Evolutionary conservation across 2,113 vertebrate genomes (phyloP), one percentile per base, ranked within the genome.

Genomic region (Eulemur macaco): DNA sequence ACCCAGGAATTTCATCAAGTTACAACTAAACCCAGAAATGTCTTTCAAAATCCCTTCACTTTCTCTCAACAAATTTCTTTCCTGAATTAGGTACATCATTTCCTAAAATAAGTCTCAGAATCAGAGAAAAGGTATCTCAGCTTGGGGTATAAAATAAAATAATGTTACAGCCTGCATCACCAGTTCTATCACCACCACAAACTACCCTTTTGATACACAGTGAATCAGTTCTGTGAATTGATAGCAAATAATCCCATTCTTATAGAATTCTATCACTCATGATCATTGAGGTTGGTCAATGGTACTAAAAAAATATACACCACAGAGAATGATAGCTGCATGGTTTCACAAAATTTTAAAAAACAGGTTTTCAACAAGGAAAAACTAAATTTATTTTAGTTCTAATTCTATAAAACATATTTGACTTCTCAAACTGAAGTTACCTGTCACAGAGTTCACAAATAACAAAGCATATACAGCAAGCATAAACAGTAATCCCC

Each of bases 11-110:
- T 92, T 71, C n/a, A 86, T n/a, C 50, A 86, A 21, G 52, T 86
- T 86, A 69, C n/a, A 89, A 58, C 45, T 87, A 94, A 82, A 92
- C 50, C 29, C 37, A 93, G 47, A 86, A 81, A 42, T 71, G 14
- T 71, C 39, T 95, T 92, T 93, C 86, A 97, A 95, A 96, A 86
- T 90, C 21, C 42, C 64, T 50, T 84, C 56, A 63, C 9, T 89
- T 42, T 93, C 58, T 71, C 63, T 86, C 42, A 76, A 90, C 7
- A 73, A 87, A 89, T 5, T 34, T 74, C 17, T 93, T 84, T 88
- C 23, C 47, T 85, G 27, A 92, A 80, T 85, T 50, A 80, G 31
- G 14, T 89, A 68, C 8, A 39, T 86, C 6, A 81, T 60, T 60
- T 74, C 86, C 66, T 92, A 89, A 96, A 73, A 21, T 66, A 64